A percentile compares a stretch with the other conserved stretches of the same genome.
phyloP scores from a whole-genome alignment of 2,797 vertebrate genomes.

The Crax fasciolata region DNA sequence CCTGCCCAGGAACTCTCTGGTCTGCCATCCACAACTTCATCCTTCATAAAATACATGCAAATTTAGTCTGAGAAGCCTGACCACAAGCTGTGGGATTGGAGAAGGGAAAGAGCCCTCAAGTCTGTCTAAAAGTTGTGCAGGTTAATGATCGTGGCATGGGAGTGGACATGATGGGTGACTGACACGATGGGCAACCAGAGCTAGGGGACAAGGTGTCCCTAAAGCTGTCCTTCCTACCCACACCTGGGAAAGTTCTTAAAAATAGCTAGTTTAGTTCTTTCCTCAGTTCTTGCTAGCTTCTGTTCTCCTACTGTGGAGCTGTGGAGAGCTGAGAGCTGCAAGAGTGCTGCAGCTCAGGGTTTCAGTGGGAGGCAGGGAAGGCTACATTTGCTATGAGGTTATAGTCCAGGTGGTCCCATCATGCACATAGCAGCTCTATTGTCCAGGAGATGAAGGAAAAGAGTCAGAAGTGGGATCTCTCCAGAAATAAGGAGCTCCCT shows the following conservation, averaged over 20 bases:
- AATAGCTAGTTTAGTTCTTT: background rate
- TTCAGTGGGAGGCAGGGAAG: background rate
- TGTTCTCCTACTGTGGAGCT: background rate
- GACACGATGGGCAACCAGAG: background rate
- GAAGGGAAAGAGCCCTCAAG: background rate
- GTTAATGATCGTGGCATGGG: background rate
- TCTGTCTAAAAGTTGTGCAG: background rate
- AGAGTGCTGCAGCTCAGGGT: background rate
- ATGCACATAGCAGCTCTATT: background rate
- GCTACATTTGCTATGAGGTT: background rate
- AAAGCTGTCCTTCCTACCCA: background rate
- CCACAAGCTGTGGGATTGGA: rapidly evolving
- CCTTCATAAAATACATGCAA: background rate
- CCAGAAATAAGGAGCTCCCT: background rate
- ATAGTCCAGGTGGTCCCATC: background rate
- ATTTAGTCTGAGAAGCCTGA: background rate
- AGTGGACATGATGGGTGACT: background rate
- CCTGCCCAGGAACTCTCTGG: background rate
- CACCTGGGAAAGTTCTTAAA: background rate
- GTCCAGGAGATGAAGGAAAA: background rate
- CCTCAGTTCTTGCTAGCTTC: background rate
- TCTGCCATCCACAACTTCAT: background rate
- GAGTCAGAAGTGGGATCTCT: background rate
- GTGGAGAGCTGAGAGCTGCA: background rate
- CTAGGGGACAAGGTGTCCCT: background rate